Conservation (phyloP, 2,888 invertebrate genomes). For the Pyrrhia umbra region DNA sequence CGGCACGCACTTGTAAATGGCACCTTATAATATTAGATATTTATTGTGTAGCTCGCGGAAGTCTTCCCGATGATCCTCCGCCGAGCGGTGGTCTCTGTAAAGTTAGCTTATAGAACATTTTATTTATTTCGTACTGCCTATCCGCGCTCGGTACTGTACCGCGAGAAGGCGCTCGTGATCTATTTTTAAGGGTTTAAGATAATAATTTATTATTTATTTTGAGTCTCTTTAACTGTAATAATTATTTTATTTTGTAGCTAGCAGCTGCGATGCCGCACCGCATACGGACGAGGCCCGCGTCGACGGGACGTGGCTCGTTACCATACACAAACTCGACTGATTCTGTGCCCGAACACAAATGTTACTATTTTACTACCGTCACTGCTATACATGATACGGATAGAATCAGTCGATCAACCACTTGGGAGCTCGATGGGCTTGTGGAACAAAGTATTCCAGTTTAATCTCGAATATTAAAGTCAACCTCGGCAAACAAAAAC, state of each 20-base stretch:
- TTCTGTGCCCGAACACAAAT: constrained; percentile 66
- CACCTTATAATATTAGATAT: constrained; percentile 89
- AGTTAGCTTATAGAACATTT: constrained; percentile 89
- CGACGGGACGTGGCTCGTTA: constrained; percentile 85
- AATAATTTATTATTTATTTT: constrained; percentile 91
- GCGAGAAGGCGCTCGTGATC: constrained; percentile 90
- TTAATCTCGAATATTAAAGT: constrained; percentile 58
- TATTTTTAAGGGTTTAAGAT: constrained; percentile 90
- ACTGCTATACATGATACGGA: constrained; percentile 54
- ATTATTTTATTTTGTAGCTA: constrained; percentile 85
- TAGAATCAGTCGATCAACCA: constrained; percentile 73
- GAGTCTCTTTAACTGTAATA: constrained; percentile 90
- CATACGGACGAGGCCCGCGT: constrained; percentile 87
- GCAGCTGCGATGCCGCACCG: constrained; percentile 88
- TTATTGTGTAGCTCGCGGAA: constrained; percentile 89
- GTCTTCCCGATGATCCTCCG: constrained; percentile 90
- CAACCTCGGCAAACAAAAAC: constrained; percentile 52
- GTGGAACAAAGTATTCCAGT: constrained; percentile 55
- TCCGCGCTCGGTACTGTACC: constrained; percentile 89
- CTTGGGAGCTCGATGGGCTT: constrained; percentile 77
- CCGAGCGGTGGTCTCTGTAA: constrained; percentile 90
- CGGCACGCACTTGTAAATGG: constrained; percentile 90
- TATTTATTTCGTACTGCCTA: constrained; percentile 90
- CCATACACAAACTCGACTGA: constrained; percentile 70
- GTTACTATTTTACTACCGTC: constrained; percentile 45